Conservation (phyloP, 2,113 vertebrate genomes). For the Lasiurus borealis region DNA sequence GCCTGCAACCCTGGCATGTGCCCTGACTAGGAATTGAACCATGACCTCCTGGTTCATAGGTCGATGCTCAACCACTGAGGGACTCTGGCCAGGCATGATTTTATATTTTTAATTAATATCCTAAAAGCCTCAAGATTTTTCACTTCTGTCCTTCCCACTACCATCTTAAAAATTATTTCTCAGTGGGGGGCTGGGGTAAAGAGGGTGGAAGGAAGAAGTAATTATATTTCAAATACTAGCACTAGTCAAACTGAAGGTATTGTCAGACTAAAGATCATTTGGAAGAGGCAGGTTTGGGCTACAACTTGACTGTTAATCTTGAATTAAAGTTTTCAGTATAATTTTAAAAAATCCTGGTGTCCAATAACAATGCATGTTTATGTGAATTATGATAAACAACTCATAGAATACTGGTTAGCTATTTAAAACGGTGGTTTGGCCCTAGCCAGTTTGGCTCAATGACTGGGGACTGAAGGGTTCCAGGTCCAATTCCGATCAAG, state of each 20-base stretch:
- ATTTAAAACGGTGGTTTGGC: conserved; percentile 23
- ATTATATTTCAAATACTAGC: background rate
- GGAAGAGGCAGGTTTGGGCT: background rate
- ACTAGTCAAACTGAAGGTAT: background rate
- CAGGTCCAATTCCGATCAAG: no score
- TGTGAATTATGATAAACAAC: conserved; percentile 36
- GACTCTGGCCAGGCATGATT: background rate
- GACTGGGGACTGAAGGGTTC: no score
- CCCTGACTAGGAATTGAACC: no score
- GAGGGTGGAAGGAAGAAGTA: background rate
- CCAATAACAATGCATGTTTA: conserved; percentile 10
- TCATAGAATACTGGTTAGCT: background rate
- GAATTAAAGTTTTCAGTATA: conserved; percentile 21
- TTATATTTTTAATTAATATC: conserved; percentile 4
- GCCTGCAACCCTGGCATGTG: no score
- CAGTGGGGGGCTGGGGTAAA: background rate
- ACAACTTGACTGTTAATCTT: conserved; percentile 5
- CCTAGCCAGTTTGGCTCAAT: no score
- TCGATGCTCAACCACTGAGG: no score
- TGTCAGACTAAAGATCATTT: background rate
- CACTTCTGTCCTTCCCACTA: background rate
- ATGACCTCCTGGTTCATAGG: no score
- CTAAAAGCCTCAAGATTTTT: background rate
- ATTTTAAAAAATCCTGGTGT: background rate
- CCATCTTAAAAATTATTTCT: background rate